Evolutionary conservation across 2,797 vertebrate genomes (phyloP).

Genomic region (Pipistrellus nathusii): DNA sequence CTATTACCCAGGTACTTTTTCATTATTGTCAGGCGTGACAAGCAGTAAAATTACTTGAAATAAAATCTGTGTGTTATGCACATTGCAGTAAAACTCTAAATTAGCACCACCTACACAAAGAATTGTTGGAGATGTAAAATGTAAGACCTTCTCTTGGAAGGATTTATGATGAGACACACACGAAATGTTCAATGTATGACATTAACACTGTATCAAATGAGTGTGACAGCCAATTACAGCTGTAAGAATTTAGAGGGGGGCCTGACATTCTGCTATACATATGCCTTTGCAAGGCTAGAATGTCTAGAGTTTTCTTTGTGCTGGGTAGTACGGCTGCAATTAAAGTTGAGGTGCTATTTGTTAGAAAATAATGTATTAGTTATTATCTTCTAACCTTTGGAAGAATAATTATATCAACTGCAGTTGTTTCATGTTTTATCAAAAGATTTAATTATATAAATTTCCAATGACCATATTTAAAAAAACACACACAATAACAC

Average conservation of each 20-base stretch:
- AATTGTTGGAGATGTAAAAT: neutral
- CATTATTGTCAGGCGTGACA: slow-evolving; percentile 18
- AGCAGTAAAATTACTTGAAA: slow-evolving; percentile 42
- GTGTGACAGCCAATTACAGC: neutral
- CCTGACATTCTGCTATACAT: neutral
- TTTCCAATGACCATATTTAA: neutral
- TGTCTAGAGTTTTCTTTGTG: slow-evolving; percentile 29
- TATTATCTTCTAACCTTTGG: neutral
- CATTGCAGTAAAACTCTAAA: slow-evolving; percentile 35
- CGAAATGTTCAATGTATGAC: neutral
- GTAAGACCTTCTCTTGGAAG: slow-evolving; percentile 2
- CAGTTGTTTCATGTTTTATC: slow-evolving; percentile 2
- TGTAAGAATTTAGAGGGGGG: neutral
- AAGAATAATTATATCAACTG: slow-evolving; percentile 36
- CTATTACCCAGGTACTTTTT: slow-evolving; percentile 24
- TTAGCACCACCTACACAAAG: slow-evolving; percentile 55
- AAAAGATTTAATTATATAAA: neutral
- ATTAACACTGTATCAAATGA: neutral
- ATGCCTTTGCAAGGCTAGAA: neutral
- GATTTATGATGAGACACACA: neutral
- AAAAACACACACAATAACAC: neutral
- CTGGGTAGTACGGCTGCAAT: neutral
- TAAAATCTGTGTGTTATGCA: slow-evolving; percentile 37
- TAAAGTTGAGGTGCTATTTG: neutral
- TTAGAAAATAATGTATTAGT: neutral